phyloP scores from a whole-genome alignment of 2,888 invertebrate species.

The Perdita meconis region DNA sequence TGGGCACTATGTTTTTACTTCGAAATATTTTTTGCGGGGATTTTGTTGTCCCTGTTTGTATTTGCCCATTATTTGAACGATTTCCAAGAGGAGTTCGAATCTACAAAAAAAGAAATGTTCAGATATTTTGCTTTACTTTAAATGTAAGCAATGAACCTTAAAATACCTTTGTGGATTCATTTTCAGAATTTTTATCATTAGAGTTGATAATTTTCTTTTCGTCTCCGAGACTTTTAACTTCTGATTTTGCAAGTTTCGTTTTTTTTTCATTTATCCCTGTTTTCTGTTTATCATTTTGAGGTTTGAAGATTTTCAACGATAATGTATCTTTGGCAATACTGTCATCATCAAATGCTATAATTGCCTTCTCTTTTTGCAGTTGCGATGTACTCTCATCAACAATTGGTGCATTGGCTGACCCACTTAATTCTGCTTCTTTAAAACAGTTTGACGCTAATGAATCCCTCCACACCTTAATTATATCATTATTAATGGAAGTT shows the following conservation, averaged over 20 bases:
- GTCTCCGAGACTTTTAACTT: constrained; percentile 60
- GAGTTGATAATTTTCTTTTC: constrained; percentile 63
- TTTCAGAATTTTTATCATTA: constrained; percentile 59
- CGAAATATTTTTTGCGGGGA: constrained; percentile 72
- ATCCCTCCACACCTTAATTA: constrained; percentile 78
- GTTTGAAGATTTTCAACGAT: constrained; percentile 35
- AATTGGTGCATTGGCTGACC: constrained; percentile 28
- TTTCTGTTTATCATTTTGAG: constrained; percentile 45
- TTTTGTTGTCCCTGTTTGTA: constrained; percentile 56
- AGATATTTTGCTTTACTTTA: not conserved
- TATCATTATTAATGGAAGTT: constrained; percentile 47
- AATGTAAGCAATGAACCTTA: not conserved
- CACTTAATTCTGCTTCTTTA: constrained; percentile 31
- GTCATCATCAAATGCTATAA: constrained; percentile 76
- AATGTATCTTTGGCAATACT: constrained; percentile 42
- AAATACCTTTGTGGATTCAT: constrained; percentile 63
- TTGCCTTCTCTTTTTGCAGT: constrained; percentile 66
- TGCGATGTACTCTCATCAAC: constrained; percentile 18
- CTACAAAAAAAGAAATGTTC: constrained; percentile 60
- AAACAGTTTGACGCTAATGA: constrained; percentile 57
- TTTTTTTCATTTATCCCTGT: constrained; percentile 51
- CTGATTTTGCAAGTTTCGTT: constrained; percentile 47
- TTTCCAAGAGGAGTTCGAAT: constrained; percentile 79
- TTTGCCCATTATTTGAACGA: constrained; percentile 75
- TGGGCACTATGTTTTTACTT: constrained; percentile 62